These are phyloP conservation scores for Hydra vulgaris DNA, from an alignment of 30 jellyfish, hydroid and myxozoan genomes.

Conservation along the genomic window DNA sequence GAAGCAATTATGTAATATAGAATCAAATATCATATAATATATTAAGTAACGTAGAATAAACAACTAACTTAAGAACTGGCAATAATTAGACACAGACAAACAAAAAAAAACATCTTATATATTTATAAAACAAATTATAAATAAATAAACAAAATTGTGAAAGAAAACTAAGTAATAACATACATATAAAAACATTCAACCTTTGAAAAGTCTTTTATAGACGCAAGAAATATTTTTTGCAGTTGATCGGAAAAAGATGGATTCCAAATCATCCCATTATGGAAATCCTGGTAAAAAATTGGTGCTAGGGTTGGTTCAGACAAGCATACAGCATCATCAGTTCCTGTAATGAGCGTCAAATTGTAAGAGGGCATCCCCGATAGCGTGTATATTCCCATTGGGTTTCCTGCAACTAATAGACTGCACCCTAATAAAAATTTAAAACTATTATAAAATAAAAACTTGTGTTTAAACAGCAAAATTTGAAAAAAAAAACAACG, in stretches of 20 bases:
- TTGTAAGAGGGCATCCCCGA: background rate
- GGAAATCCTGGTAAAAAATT: background rate
- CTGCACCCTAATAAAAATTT: background rate
- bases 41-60: too few relatives aligned
- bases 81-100: too few relatives aligned
- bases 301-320: background rate
- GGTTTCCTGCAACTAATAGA: background rate
- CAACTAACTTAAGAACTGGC: too few relatives aligned
- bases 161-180: too few relatives aligned
- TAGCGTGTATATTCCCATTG: background rate
- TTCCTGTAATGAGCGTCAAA: background rate
- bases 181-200: background rate
- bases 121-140: too few relatives aligned
- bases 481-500: too few relatives aligned
- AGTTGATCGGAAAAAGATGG: background rate
- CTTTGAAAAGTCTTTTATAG: background rate
- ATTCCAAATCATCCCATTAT: background rate
- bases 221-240: background rate
- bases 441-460: too few relatives aligned
- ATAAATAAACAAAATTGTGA: too few relatives aligned
- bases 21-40: too few relatives aligned
- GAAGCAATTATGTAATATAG: too few relatives aligned
- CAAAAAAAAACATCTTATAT: too few relatives aligned
- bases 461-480: too few relatives aligned
- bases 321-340: background rate